Percentiles rank a stretch among this genome's conserved stretches.
phyloP scores from a whole-genome alignment of 2,797 vertebrate species.

The Dromococcyx pavoninus region DNA sequence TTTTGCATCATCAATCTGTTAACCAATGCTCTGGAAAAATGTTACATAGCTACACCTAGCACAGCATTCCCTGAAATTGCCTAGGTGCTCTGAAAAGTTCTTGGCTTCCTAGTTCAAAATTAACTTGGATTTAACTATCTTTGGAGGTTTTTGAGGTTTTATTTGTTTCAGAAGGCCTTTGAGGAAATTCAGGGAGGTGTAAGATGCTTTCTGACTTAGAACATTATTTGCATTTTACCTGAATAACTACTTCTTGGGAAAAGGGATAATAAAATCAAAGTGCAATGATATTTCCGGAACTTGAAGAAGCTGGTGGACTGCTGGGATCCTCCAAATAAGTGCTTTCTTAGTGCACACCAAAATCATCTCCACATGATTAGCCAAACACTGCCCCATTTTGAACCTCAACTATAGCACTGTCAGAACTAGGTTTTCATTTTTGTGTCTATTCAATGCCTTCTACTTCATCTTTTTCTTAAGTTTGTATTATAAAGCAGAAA shows the following conservation, averaged over 20 bases:
- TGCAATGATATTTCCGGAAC: neutral
- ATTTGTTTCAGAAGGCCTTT: neutral
- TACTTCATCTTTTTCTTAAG: neutral
- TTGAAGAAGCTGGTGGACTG: neutral
- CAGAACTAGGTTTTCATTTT: neutral
- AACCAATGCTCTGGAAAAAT: neutral
- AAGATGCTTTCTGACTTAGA: neutral
- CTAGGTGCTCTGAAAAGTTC: neutral
- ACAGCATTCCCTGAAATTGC: neutral
- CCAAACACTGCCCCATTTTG: neutral
- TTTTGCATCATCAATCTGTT: conserved; percentile 6
- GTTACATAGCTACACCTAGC: neutral
- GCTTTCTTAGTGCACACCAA: neutral
- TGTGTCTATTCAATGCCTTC: neutral
- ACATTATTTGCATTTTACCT: neutral
- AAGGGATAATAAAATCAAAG: neutral
- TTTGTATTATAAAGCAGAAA: neutral
- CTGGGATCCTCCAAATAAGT: neutral
- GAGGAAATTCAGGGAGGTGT: neutral
- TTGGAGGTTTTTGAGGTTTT: neutral
- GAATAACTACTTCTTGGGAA: neutral
- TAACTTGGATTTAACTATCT: neutral
- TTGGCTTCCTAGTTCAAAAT: neutral
- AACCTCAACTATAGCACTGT: neutral
- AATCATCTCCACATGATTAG: neutral